Percentiles rank a stretch among this genome's conserved stretches.
Evolutionary conservation across 1,140 invertebrate species (phyloP).

Genomic region (Capitella teleta): DNA sequence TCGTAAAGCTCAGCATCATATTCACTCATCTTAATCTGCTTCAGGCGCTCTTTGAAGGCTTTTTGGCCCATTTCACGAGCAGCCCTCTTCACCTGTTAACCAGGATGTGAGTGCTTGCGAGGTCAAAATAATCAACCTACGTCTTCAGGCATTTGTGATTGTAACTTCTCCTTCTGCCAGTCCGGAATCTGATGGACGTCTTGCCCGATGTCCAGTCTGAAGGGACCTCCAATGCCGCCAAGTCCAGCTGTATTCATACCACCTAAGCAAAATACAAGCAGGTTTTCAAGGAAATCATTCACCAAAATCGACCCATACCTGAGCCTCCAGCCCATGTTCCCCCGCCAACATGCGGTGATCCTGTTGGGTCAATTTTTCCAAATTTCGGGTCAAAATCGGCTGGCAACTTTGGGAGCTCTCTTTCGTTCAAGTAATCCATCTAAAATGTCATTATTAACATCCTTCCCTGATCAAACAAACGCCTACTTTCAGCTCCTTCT

Average conservation of each 20-base stretch:
- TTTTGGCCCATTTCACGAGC: constrained; percentile 84
- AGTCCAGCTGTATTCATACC: constrained; percentile 76
- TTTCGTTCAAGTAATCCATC: no score
- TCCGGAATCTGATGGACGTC: constrained; percentile 82
- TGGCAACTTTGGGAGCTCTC: no score
- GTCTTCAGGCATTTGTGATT: constrained; percentile 76
- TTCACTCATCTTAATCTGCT: constrained; percentile 89
- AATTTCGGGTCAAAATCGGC: constrained; percentile 83
- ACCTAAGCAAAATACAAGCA: no score
- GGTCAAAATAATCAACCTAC: constrained; percentile 18
- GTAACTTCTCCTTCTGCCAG: constrained; percentile 81
- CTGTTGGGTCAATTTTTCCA: constrained; percentile 76
- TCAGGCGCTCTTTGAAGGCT: constrained; percentile 73
- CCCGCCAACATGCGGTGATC: constrained; percentile 85
- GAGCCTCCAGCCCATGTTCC: constrained; percentile 94
- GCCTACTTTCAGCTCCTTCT: constrained; percentile 1
- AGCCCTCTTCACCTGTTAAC: constrained; percentile 67
- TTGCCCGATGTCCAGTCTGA: constrained; percentile 74
- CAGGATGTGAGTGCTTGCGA: constrained; percentile 17
- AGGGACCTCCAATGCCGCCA: constrained; percentile 40
- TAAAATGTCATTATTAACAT: no score
- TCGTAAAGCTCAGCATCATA: constrained; percentile 82
- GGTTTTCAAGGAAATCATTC: no score
- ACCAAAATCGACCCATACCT: constrained; percentile 49
- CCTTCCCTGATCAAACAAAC: neutral